These are phyloP conservation scores for Leptopilina clavipes DNA, from an alignment of 1,140 invertebrate species.

Conservation along the genomic window DNA sequence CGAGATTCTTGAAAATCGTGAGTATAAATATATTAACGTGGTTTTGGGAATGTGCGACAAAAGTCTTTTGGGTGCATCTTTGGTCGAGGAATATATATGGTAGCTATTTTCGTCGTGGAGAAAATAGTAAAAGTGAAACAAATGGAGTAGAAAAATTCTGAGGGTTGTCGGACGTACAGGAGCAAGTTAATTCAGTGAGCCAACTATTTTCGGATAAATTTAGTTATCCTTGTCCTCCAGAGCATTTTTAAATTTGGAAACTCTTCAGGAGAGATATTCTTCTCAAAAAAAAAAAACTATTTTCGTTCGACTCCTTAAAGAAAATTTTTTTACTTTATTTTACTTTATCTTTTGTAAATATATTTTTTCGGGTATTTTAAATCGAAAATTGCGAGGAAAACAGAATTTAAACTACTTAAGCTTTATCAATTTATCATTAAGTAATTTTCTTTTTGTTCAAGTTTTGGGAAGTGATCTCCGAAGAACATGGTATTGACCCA, in stretches of 20 bases:
- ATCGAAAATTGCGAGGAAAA: too few species aligned
- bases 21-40: background rate
- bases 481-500: constrained; percentile 93
- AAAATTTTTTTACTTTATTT: too few species aligned
- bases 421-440: background rate
- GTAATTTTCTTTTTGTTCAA: constrained; percentile 68
- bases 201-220: constrained; percentile 54
- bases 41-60: background rate
- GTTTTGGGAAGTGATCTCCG: constrained; percentile 94
- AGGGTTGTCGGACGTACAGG: constrained; percentile 41
- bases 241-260: background rate
- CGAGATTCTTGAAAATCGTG: background rate
- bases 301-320: too few species aligned
- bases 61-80: constrained; percentile 23
- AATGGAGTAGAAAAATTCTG: constrained; percentile 52
- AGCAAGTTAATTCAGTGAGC: constrained; percentile 58
- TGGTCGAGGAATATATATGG: constrained; percentile 7
- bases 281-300: background rate
- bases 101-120: constrained; percentile 34
- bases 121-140: constrained; percentile 58
- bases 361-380: too few species aligned
- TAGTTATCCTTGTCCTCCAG: constrained; percentile 48
- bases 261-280: background rate
- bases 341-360: too few species aligned
- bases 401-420: background rate